Evolutionary conservation across 2,888 invertebrate species (phyloP), one percentile per base, ranked within the genome.

Genomic region (Drosophila quinaria): DNA sequence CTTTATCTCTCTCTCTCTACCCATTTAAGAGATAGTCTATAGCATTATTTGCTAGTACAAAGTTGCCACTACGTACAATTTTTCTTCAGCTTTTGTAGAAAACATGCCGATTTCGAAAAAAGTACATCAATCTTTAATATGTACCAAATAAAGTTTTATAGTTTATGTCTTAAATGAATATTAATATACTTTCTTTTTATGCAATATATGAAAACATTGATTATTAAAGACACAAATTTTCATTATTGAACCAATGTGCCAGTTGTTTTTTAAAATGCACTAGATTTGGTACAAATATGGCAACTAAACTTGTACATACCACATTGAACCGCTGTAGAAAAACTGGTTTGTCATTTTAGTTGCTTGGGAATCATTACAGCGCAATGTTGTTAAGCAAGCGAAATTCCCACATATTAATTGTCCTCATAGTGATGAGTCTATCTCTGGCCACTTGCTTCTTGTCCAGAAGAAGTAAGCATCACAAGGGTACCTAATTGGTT

Each of bases 301-400:
- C n/a, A 39, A 15, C 39, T 2, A 15, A 8, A 15, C 39, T 39
- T 9, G 25, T 25, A 25, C 25, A 1, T 25, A 25, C 8, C 8
- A 15, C 9, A n/a, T 5, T 15, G 8, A 29, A 15, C n/a, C 29
- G 29, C n/a, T 29, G 9, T 15, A 25, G 15, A 47, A 9, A 13
- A 10, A n/a, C 17, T 9, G 9, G 31, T 2, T 6, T 31, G 19
- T 6, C 22, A n/a, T 1, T 37, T 52, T 17, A 70, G 70, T 69
- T 17, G 35, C 9, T 31, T 5, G n/a, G 9, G 0, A 31, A 49
- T 11, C 63, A 17, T 52, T 33, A 31, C 4, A 13, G 11, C 25
- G 19, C 41, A 33, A 70, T 70, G 70, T 55, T 41, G 33, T 46
- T 51, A 1, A 51, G 1, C 22, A 31, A 29, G 17, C 62, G 39